A percentile compares a stretch with the other conserved stretches of the same genome.
Conservation (phyloP, 2,888 invertebrate genomes). For the Hirtodrosophila duncani region DNA sequence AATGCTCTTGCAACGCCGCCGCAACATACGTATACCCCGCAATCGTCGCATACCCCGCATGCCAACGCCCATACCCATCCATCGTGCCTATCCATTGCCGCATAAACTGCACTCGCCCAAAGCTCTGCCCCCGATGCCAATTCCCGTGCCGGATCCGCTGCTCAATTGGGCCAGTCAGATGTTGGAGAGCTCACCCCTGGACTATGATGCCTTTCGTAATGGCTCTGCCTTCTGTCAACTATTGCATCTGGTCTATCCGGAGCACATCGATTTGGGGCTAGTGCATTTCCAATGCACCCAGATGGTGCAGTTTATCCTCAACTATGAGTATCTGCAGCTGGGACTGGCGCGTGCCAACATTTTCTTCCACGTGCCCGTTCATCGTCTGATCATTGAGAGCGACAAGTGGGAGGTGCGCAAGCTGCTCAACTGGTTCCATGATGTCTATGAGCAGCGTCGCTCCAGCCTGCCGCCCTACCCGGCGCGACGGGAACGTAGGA, state of each 20-base stretch:
- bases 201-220: neutral
- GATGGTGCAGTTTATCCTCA: slow-evolving; percentile 7
- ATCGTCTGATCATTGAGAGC: slow-evolving; percentile 7
- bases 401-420: neutral
- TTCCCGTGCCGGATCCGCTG: slow-evolving; percentile 4
- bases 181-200: neutral
- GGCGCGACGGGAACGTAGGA: neutral
- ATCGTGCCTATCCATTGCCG: slow-evolving; percentile 3
- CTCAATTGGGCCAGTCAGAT: slow-evolving; percentile 4
- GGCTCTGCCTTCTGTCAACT: slow-evolving; percentile 13
- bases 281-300: slow-evolving; percentile 7
- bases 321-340: slow-evolving; percentile 11
- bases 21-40: neutral
- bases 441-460: neutral
- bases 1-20: neutral
- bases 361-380: slow-evolving; percentile 5
- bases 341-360: slow-evolving; percentile 9
- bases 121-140: neutral
- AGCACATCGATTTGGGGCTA: slow-evolving; percentile 1
- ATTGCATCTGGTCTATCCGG: slow-evolving; percentile 7
- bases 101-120: neutral
- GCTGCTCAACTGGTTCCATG: slow-evolving; percentile 7
- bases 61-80: slow-evolving; percentile 3
- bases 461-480: neutral
- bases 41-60: neutral